A percentile compares a stretch with the other conserved stretches of the same genome.
Evolutionary conservation across 2,888 invertebrate species (phyloP).

Genomic region (Scaptomyza parva): DNA sequence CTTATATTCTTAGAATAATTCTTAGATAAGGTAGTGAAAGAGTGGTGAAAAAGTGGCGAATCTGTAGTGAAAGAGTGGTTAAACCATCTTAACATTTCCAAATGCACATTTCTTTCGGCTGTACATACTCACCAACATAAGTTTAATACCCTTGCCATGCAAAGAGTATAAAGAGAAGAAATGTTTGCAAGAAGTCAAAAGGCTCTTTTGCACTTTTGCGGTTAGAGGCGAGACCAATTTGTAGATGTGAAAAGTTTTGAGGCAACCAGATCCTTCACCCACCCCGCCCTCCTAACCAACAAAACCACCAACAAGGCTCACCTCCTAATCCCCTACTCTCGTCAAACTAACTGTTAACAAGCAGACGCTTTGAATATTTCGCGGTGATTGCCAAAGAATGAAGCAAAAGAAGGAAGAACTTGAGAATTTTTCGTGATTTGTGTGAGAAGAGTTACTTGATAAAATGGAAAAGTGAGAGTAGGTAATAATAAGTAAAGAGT

Average conservation of each 20-base stretch:
- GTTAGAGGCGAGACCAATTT: slow-evolving; percentile 78
- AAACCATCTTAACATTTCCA: no score
- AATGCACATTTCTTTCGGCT: no score
- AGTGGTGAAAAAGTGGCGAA: not conserved
- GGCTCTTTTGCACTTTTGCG: slow-evolving; percentile 59
- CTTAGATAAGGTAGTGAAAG: no score
- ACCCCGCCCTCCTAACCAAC: not conserved
- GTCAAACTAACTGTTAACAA: slow-evolving; percentile 45
- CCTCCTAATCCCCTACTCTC: not conserved
- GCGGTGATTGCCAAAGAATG: slow-evolving; percentile 13
- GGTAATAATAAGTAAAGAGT: slow-evolving; percentile 45
- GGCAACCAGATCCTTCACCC: not conserved
- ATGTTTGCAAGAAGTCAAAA: slow-evolving; percentile 41
- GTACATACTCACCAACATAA: not conserved
- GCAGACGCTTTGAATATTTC: slow-evolving; percentile 44
- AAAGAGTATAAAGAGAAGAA: not conserved
- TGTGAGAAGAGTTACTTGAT: not conserved
- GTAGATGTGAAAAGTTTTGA: slow-evolving; percentile 75
- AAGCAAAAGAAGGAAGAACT: slow-evolving; percentile 12
- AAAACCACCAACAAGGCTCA: not conserved
- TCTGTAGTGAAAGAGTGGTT: no score
- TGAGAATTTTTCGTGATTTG: slow-evolving; percentile 33
- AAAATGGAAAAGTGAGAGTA: slow-evolving; percentile 3
- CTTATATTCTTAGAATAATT: no score
- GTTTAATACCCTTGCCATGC: not conserved